Evolutionary conservation across 2,797 vertebrate genomes (phyloP), one percentile per base, ranked within the genome.

Genomic region (Pseudochirops cupreus): DNA sequence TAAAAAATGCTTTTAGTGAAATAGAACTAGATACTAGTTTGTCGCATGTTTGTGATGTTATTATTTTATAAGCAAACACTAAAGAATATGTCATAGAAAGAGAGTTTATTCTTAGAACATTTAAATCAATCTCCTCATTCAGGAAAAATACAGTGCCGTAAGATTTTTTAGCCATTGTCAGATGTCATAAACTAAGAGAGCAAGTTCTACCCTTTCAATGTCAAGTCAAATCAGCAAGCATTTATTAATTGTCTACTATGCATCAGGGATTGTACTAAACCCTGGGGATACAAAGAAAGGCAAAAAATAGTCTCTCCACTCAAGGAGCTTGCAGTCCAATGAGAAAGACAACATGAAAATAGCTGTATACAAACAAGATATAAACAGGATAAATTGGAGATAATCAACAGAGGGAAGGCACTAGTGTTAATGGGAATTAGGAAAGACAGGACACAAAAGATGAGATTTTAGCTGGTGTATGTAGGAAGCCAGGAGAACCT

Each of bases 31-130:
- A 46, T 26, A 89, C 50, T 0, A 11, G 53, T 50, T 58, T 62
- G 59, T 93, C 74, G 96, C n/a, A 87, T 56, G 31, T 54, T 31
- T 94, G 91, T 95, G 94, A 93, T 91, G 58, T 96, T 91, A 93
- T 56, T 96, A 87, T 53, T 95, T 31, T 92, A 93, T 54, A 94
- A 96, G n/a, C 7, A 62, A 94, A 53, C 11, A 56, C 50, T 94
- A 82, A 18, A 39, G n/a, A 74, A 74, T 39, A 74, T 74, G 9
- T 39, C n/a, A 74, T 39, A 74, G 94, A 54, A 67, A n/a, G 31
- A 93, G 28, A 90, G 91, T 90, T 26, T 89, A 92, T 95, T 96
- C 31, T 92, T 95, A 74, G 52, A 94, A 95, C 94, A 74, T 52
- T 93, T 31, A 52, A 94, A 92, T 95, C 59, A 54, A 9, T 94